These are phyloP conservation scores for Cephalophus harveyi DNA, from an alignment of 2,113 vertebrate genomes.

Conservation along the genomic window DNA sequence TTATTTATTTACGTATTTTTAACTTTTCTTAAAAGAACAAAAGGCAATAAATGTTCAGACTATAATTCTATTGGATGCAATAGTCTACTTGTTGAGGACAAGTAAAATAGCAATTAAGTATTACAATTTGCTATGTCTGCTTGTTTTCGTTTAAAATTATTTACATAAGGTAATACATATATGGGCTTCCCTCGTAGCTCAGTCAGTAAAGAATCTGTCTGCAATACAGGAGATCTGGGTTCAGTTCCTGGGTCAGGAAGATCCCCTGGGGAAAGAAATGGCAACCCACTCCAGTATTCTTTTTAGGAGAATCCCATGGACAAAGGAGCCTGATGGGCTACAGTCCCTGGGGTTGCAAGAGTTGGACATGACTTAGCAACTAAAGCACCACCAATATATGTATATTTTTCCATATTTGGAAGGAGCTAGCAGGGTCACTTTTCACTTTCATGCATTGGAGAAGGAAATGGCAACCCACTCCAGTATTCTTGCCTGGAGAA, in stretches of 20 bases:
- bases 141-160: not conserved
- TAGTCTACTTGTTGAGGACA: not conserved
- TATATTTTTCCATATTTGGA: not conserved
- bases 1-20: not conserved
- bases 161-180: not conserved
- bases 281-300: not conserved
- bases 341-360: not conserved
- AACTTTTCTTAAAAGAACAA: not conserved
- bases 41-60: not conserved
- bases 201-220: not conserved
- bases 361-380: fast-evolving
- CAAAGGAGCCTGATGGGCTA: not conserved
- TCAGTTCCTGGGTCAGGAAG: not conserved
- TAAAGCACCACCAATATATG: not conserved
- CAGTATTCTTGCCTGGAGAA: no score
- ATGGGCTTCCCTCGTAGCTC: not conserved
- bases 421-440: not conserved
- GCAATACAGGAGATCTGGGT: not conserved
- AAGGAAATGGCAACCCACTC: no score
- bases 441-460: no score
- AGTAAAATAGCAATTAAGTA: not conserved
- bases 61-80: not conserved
- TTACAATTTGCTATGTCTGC: not conserved
- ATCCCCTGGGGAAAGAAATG: not conserved
- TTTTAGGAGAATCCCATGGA: not conserved